A percentile compares a stretch with the other conserved stretches of the same genome.
Conservation (phyloP, 1,140 invertebrate genomes). For the Drosophila persimilis region DNA sequence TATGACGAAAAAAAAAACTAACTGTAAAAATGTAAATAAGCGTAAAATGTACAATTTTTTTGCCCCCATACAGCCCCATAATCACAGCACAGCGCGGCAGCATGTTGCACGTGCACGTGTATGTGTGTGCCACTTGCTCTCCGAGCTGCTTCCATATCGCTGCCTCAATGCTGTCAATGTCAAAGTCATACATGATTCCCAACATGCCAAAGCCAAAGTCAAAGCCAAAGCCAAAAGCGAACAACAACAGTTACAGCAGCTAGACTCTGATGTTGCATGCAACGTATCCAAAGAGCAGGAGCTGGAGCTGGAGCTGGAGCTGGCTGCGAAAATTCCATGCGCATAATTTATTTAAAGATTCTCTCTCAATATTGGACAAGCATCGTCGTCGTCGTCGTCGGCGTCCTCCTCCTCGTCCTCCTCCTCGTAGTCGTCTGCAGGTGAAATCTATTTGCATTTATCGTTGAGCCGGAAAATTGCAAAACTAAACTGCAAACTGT, state of each 20-base stretch:
- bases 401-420: no score
- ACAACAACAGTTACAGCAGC: slow-evolving; percentile 41
- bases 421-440: slow-evolving; percentile 53
- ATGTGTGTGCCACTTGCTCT: slow-evolving; percentile 30
- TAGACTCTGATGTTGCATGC: slow-evolving; percentile 38
- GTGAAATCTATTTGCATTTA: slow-evolving; percentile 82
- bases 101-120: slow-evolving; percentile 22
- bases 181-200: slow-evolving; percentile 75
- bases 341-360: slow-evolving; percentile 80
- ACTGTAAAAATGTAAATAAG: slow-evolving; percentile 72
- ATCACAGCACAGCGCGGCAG: background rate
- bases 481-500: slow-evolving; percentile 73
- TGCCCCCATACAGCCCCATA: slow-evolving; percentile 18
- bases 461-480: slow-evolving; percentile 80
- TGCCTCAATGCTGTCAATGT: slow-evolving; percentile 68
- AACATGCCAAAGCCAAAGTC: slow-evolving; percentile 67
- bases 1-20: slow-evolving; percentile 36
- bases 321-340: slow-evolving; percentile 64
- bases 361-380: slow-evolving; percentile 75
- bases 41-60: slow-evolving; percentile 64
- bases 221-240: slow-evolving; percentile 63
- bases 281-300: slow-evolving; percentile 25
- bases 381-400: slow-evolving; percentile 18
- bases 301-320: slow-evolving; percentile 5
- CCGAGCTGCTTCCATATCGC: slow-evolving; percentile 34